These are phyloP conservation scores for Dendrophyllia cribrosa DNA, from an alignment of 64 coral and sea anemone genomes.

Conservation along the genomic window DNA sequence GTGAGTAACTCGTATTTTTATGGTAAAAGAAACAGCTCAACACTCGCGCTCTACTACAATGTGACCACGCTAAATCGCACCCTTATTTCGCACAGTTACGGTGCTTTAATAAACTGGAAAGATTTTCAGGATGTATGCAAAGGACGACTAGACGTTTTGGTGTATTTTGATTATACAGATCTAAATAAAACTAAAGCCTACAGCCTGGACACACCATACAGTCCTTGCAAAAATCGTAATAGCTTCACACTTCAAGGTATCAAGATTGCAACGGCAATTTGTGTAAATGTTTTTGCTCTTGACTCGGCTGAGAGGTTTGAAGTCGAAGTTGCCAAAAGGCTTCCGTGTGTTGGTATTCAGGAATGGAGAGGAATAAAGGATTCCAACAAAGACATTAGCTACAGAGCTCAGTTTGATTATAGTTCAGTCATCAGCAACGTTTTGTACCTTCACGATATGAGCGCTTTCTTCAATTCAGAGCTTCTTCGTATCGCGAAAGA, in stretches of 20 bases:
- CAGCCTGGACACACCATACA: not conserved
- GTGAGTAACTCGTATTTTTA: constrained; percentile 85
- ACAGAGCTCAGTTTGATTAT: constrained; percentile 66
- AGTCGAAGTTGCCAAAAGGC: constrained; percentile 17
- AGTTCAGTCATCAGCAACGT: constrained; percentile 58
- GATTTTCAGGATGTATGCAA: constrained; percentile 78
- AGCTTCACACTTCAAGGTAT: not conserved
- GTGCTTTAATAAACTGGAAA: constrained; percentile 65
- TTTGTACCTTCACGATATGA: not conserved
- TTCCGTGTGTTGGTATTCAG: not conserved
- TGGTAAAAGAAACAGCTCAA: constrained; percentile 4
- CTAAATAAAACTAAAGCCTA: not conserved
- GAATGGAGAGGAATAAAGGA: constrained; percentile 54
- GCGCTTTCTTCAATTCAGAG: not conserved
- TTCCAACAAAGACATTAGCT: constrained; percentile 3
- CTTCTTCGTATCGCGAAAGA: not conserved
- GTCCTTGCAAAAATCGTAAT: not conserved
- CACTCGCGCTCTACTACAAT: constrained; percentile 78
- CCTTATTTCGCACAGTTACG: constrained; percentile 69
- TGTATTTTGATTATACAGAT: constrained; percentile 88
- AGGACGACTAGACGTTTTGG: constrained; percentile 71
- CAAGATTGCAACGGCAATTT: not conserved
- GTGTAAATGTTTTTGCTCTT: constrained; percentile 34
- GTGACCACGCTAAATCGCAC: constrained; percentile 64
- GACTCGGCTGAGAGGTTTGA: constrained; percentile 70